A percentile compares a stretch with the other conserved stretches of the same genome.
phyloP scores from a whole-genome alignment of 2,113 vertebrate species.

The Gopherus flavomarginatus region DNA sequence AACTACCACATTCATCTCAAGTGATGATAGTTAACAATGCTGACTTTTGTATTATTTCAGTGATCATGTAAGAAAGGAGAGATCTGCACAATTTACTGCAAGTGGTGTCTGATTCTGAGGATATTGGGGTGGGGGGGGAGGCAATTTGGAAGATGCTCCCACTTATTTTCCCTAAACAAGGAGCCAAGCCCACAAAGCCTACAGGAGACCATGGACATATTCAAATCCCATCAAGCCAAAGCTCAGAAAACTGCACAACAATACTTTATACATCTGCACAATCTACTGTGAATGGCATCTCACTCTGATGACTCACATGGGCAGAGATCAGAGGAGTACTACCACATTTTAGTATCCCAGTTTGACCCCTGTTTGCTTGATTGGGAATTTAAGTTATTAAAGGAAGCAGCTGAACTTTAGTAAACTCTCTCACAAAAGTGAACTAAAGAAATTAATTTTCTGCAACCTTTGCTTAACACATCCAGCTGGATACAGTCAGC shows the following conservation, averaged over 20 bases:
- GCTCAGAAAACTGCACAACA: background rate
- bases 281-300: background rate
- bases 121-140: background rate
- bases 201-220: fast-evolving
- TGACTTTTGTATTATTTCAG: background rate
- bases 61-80: background rate
- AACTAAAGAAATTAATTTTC: background rate
- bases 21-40: background rate
- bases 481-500: background rate
- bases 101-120: background rate
- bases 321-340: background rate
- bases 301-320: background rate
- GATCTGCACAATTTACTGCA: background rate
- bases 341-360: background rate
- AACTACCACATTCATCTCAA: background rate
- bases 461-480: background rate
- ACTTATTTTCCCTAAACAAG: background rate
- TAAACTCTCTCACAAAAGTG: background rate
- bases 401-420: background rate
- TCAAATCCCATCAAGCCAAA: background rate
- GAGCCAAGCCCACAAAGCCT: background rate
- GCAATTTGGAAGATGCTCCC: background rate
- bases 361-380: background rate
- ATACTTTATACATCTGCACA: background rate
- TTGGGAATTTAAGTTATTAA: background rate